Percentiles rank a stretch among this genome's conserved stretches.
Evolutionary conservation across 2,888 invertebrate genomes (phyloP).

Genomic region (Camponotus fellah): DNA sequence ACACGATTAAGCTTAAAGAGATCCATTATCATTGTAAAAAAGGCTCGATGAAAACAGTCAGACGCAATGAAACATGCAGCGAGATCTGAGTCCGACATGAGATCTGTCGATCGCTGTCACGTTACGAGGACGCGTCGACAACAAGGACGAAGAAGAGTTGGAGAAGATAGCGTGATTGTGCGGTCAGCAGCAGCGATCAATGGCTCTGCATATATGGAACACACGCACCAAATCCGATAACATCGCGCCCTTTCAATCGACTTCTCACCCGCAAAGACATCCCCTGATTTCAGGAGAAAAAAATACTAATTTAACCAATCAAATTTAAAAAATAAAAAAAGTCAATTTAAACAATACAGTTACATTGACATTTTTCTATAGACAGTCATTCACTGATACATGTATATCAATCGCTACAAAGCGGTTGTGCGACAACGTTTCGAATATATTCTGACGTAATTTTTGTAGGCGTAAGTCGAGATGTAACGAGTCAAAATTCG

Average conservation of each 20-base stretch:
- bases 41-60: constrained; percentile 62
- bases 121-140: constrained; percentile 67
- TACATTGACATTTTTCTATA: not conserved
- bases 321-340: not conserved
- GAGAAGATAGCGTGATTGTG: constrained; percentile 79
- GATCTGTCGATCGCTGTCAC: constrained; percentile 78
- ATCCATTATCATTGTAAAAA: constrained; percentile 39
- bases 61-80: constrained; percentile 71
- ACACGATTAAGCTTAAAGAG: constrained; percentile 19
- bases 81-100: constrained; percentile 72
- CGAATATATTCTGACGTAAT: not conserved
- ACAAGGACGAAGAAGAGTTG: constrained; percentile 63
- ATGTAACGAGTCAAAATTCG: not conserved
- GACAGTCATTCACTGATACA: not conserved
- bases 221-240: constrained; percentile 79
- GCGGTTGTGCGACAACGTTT: not conserved
- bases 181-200: constrained; percentile 81
- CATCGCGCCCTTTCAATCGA: constrained; percentile 65
- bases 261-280: constrained; percentile 64
- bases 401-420: not conserved
- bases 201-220: constrained; percentile 76
- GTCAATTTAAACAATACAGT: not conserved
- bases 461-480: not conserved
- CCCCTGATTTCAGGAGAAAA: constrained; percentile 10
- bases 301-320: too few relatives aligned